Evolutionary conservation across 1,140 invertebrate species (phyloP), one percentile per base, ranked within the genome.

Genomic region (Bombus balteatus): DNA sequence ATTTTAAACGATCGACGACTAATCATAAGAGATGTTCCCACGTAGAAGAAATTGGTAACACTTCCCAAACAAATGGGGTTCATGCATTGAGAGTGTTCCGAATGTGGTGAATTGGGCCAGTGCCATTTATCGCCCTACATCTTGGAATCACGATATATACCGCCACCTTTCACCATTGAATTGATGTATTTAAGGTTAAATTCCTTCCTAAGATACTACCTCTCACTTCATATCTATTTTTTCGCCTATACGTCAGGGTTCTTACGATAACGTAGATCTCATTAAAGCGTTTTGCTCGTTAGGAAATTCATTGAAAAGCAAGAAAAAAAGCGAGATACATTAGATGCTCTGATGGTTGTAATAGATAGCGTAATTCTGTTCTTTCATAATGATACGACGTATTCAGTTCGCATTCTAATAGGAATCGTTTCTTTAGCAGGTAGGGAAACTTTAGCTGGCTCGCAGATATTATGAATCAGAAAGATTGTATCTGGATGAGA

Each of bases 51-150:
- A 66, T 68, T 32, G 22, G 57, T 66, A 66, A 57, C 13, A 22
- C 4, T 68, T 85, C 43, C 53, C n/a, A 73, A 85, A 85, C 41
- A 85, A n/a, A 72, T 12, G 15, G 28, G 65, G 22, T 39, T 57
- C 22, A 57, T 41, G n/a, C 37, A 57, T 59, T 41, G 57, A 41
- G n/a, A 66, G 68, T 68, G 66, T 57, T 57, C 65, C 62, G 82
- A 81, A 81, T 62, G 41, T 8, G 39, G 57, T 72, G 68, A 89
- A 89, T 87, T 71, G 88, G 88, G 88, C 47, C 84, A 89, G 84
- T 89, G 88, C 75, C 84, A 89, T 89, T 89, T 89, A 89, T 89
- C 72, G 88, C 86, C 85, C 87, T 83, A 89, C 88, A 89, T 89
- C 81, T 80, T 57, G 57, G 43, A 82, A 89, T 89, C 76, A 70